phyloP scores from a whole-genome alignment of 1,140 invertebrate species.

The Calephelis nemesis region DNA sequence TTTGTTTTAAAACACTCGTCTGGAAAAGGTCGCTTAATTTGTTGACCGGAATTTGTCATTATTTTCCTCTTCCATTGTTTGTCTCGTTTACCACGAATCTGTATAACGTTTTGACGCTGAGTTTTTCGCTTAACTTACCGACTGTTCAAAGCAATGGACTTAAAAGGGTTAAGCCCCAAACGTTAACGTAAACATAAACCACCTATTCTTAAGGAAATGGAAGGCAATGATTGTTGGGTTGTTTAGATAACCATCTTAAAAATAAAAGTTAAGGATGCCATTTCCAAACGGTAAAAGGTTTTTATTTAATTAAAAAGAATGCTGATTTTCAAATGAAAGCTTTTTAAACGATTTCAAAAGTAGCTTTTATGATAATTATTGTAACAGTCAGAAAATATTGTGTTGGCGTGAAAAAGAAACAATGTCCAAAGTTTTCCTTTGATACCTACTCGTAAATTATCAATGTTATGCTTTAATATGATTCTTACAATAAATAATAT shows the following conservation, averaged over 20 bases:
- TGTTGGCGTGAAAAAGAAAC: no score
- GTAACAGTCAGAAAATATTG: no score
- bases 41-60: slow-evolving; percentile 69
- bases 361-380: no score
- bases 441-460: no score
- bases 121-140: slow-evolving; percentile 62
- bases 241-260: slow-evolving; percentile 34
- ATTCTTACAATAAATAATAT: no score
- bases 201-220: slow-evolving; percentile 41
- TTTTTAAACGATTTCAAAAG: background rate
- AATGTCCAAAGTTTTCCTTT: no score
- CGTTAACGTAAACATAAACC: slow-evolving; percentile 62
- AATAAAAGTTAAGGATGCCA: slow-evolving; percentile 17
- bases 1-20: slow-evolving; percentile 62
- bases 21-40: slow-evolving; percentile 72
- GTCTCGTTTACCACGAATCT: slow-evolving; percentile 65
- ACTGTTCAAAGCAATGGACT: slow-evolving; percentile 52
- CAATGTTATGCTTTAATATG: no score
- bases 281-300: slow-evolving; percentile 4
- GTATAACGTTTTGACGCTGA: slow-evolving; percentile 64
- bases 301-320: background rate
- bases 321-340: background rate
- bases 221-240: slow-evolving; percentile 33
- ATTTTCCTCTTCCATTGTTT: slow-evolving; percentile 69
- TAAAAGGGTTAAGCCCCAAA: slow-evolving; percentile 62